These are phyloP conservation scores for Diachrysia chrysitis DNA, from an alignment of 2,888 invertebrate species.

Conservation along the genomic window DNA sequence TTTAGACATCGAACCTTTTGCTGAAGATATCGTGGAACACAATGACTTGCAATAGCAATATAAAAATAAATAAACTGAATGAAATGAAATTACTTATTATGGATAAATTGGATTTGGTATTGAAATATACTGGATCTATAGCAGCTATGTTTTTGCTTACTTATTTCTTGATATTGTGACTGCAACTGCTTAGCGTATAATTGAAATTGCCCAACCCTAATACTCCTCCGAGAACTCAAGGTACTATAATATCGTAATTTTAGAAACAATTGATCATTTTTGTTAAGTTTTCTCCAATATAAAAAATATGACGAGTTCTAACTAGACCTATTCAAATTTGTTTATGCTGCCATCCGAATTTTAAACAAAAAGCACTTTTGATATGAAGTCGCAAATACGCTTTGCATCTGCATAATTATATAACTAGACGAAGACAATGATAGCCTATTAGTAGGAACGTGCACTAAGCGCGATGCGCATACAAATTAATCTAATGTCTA, in stretches of 20 bases:
- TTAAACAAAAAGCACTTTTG: too few species aligned
- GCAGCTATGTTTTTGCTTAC: slow-evolving; percentile 50
- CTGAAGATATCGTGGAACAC: too few species aligned
- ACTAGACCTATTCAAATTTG: too few species aligned
- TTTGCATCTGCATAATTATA: not conserved
- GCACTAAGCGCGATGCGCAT: slow-evolving; percentile 27
- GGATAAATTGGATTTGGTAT: slow-evolving; percentile 41
- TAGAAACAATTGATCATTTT: slow-evolving; percentile 9
- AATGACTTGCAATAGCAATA: too few species aligned
- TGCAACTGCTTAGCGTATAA: slow-evolving; percentile 69
- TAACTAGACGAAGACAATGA: not conserved
- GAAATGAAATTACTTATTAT: slow-evolving; percentile 32
- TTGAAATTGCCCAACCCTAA: slow-evolving; percentile 63
- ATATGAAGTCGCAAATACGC: not conserved
- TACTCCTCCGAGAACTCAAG: slow-evolving; percentile 38
- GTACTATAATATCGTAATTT: slow-evolving; percentile 38
- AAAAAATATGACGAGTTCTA: too few species aligned
- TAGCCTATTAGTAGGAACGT: slow-evolving; percentile 9
- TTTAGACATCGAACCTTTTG: not conserved
- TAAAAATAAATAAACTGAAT: too few species aligned
- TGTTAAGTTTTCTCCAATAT: not conserved
- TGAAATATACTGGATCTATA: slow-evolving; percentile 27
- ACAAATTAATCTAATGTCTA: slow-evolving; percentile 25
- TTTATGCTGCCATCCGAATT: too few species aligned
- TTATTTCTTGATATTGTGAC: slow-evolving; percentile 63